These are phyloP conservation scores for Xenotilapia flavipinnis DNA, from an alignment of 2,113 vertebrate species.

Conservation along the genomic window DNA sequence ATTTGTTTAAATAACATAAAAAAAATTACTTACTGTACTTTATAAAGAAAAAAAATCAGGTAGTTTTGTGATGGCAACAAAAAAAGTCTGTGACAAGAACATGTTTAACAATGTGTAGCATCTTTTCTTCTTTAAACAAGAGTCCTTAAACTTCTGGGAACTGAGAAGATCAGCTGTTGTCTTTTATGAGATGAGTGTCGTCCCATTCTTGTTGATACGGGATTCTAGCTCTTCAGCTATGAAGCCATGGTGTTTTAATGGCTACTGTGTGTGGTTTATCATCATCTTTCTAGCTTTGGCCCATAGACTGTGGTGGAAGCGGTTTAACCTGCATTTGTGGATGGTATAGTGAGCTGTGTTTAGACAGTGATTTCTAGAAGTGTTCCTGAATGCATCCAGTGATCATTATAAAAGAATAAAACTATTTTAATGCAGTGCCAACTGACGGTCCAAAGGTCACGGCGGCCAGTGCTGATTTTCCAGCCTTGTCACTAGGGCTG, in stretches of 20 bases:
- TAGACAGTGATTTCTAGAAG: neutral
- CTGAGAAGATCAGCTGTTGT: neutral
- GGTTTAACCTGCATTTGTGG: neutral
- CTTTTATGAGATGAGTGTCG: neutral
- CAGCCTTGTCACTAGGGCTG: neutral
- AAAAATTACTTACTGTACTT: neutral
- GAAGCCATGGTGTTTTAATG: neutral
- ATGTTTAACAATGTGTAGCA: neutral
- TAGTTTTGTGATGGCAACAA: neutral
- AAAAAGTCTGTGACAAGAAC: neutral
- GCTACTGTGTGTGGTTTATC: neutral
- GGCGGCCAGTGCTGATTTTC: neutral
- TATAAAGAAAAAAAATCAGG: neutral
- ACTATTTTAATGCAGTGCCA: neutral
- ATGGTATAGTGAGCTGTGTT: neutral
- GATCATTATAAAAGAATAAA: neutral
- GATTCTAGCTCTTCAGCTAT: neutral
- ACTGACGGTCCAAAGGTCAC: neutral
- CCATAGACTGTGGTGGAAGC: neutral
- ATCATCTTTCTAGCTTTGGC: neutral
- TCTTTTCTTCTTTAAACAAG: neutral
- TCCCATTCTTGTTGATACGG: neutral
- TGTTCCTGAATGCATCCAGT: neutral
- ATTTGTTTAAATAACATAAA: neutral
- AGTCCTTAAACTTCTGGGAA: neutral